Evolutionary conservation across 2,888 invertebrate species (phyloP).

Genomic region (Nysson spinosus): DNA sequence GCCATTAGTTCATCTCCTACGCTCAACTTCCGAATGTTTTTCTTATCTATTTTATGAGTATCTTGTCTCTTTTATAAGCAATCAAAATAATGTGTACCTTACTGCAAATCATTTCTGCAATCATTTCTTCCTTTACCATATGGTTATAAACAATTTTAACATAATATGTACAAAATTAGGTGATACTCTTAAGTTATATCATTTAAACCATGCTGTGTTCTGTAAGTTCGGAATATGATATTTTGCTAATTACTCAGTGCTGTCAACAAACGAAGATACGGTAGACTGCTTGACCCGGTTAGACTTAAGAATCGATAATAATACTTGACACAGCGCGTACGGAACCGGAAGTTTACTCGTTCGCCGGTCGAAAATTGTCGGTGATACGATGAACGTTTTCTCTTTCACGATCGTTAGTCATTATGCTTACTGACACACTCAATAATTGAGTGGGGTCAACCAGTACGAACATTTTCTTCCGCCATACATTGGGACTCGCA

Average conservation of each 20-base stretch:
- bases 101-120: no score
- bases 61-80: no score
- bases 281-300: slow-evolving; percentile 44
- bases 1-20: slow-evolving; percentile 65
- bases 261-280: slow-evolving; percentile 38
- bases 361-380: slow-evolving; percentile 45
- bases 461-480: no score
- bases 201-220: no score
- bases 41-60: no score
- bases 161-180: no score
- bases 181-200: no score
- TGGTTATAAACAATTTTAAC: no score
- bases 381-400: slow-evolving; percentile 29
- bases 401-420: slow-evolving; percentile 41
- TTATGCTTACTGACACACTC: slow-evolving; percentile 20
- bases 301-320: slow-evolving; percentile 49
- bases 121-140: no score
- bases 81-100: no score
- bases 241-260: slow-evolving; percentile 38
- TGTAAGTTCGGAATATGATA: slow-evolving; percentile 27
- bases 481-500: no score
- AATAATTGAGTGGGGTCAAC: slow-evolving; percentile 40
- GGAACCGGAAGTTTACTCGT: slow-evolving; percentile 38
- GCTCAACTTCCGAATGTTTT: no score
- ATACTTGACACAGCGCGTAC: slow-evolving; percentile 41